Evolutionary conservation across 2,888 invertebrate species (phyloP).

Genomic region (Tubulanus polymorphus): DNA sequence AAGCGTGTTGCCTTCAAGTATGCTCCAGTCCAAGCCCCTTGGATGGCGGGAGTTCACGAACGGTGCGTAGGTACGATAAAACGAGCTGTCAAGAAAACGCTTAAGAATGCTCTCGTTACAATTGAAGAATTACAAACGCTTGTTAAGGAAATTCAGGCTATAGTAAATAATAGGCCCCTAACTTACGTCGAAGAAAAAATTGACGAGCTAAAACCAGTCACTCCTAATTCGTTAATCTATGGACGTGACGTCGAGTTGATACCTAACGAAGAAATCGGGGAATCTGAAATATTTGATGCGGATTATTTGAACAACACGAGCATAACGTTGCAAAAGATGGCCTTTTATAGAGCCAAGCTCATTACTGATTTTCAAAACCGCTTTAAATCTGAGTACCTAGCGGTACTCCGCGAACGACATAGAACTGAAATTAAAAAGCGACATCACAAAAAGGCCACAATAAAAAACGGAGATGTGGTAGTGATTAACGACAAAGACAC

Average conservation of each 20-base stretch:
- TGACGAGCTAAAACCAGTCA: neutral
- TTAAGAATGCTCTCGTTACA: neutral
- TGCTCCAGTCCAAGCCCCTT: neutral
- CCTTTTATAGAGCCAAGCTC: too few relatives aligned
- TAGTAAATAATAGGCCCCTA: constrained; percentile 3
- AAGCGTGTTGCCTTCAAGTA: neutral
- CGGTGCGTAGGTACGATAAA: neutral
- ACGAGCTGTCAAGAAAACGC: neutral
- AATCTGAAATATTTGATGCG: neutral
- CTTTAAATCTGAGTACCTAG: too few relatives aligned
- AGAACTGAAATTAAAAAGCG: too few relatives aligned
- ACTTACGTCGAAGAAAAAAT: neutral
- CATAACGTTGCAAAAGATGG: too few relatives aligned
- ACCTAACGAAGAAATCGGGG: neutral
- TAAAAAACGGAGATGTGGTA: too few relatives aligned
- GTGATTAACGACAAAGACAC: too few relatives aligned
- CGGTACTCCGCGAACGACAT: too few relatives aligned
- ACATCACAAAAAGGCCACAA: too few relatives aligned
- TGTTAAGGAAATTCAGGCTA: constrained; percentile 4
- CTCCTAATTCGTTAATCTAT: neutral
- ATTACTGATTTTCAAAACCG: too few relatives aligned
- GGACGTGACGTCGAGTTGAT: neutral
- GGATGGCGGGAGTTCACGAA: neutral
- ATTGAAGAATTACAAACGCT: constrained; percentile 3
- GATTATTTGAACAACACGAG: too few relatives aligned